Conservation (phyloP, 2,797 vertebrate species). For the Characodon lateralis region DNA sequence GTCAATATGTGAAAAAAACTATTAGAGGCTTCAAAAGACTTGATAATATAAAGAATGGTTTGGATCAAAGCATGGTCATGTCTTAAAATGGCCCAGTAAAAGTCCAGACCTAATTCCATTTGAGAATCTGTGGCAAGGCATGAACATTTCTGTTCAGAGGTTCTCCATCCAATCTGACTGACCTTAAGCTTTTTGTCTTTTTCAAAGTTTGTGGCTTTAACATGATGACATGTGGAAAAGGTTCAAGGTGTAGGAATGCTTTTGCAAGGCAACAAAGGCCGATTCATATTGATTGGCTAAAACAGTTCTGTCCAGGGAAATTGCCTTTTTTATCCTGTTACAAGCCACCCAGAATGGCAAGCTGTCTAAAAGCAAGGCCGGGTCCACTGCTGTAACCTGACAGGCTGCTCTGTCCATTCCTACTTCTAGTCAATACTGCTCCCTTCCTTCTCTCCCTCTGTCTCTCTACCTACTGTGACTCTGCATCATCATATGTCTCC, state of each 20-base stretch:
- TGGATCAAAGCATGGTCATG: background rate
- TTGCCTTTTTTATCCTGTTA: slow-evolving; percentile 3
- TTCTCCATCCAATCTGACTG: background rate
- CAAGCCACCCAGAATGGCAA: slow-evolving; percentile 2
- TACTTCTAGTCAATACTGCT: slow-evolving; percentile 47
- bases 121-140: background rate
- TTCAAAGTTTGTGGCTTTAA: background rate
- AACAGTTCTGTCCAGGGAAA: slow-evolving; percentile 4
- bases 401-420: slow-evolving; percentile 45
- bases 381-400: slow-evolving; percentile 44
- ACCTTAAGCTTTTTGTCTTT: background rate
- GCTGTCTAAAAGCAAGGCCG: slow-evolving; percentile 34
- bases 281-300: slow-evolving; percentile 15
- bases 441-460: slow-evolving; percentile 28
- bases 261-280: background rate
- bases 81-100: background rate
- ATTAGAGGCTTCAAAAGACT: background rate
- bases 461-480: slow-evolving; percentile 20
- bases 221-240: background rate
- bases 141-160: background rate
- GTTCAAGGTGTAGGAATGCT: background rate
- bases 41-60: background rate
- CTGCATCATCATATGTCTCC: slow-evolving; percentile 49
- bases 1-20: too few relatives aligned
- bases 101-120: background rate